Base-by-base conservation (phyloP, 2,888 invertebrate species). In the Netelia inedita region DNA sequence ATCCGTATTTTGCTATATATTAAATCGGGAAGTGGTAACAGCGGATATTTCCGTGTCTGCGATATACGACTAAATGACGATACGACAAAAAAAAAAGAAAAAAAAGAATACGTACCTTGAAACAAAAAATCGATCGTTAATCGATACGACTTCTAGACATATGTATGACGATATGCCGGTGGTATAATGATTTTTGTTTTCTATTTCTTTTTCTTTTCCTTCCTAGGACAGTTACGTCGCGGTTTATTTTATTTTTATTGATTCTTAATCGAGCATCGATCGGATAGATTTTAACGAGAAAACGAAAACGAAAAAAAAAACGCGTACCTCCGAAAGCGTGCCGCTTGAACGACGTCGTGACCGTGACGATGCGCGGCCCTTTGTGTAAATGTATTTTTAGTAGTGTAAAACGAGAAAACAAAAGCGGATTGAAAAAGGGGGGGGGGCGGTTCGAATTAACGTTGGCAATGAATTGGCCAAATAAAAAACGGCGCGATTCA, bases 51-150 rank as follows among this genome's bases (percentile, higher is more conserved):
- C 71, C 83, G 83, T 73, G 76, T 90, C 88, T 88, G 88, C 87
- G 85, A 76, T 87, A 86, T 86, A 89, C 86, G 86, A 90, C 86
- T 87, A 69, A 63, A 69, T 59, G 80, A 68, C 16, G 53, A 69
- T 71, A 89, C 86, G 89, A 89, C 85, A 88, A 91, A 91, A 91
- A 90, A 90, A 92, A 88, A 89, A 90, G 91, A 88, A 91, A 91
- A 91, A 90, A 90, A 92, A 88, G 89, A 90, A 91, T 93, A 93
- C 92, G 93, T 93, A 93, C 93, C 93, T 93, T 92, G 92, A 82
- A 75, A 79, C 1, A 78, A 85, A 73, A 79, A 82, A 87, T 92
- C 92, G 91, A 92, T 92, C 92, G 91, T 90, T 89, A 91, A 93
- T 92, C 91, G 92, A 93, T 91, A 90, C 88, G 91, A 93, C 90